Evolutionary conservation across 2,113 vertebrate genomes (phyloP), one percentile per base, ranked within the genome.

Genomic region (Corydoras sp.): DNA sequence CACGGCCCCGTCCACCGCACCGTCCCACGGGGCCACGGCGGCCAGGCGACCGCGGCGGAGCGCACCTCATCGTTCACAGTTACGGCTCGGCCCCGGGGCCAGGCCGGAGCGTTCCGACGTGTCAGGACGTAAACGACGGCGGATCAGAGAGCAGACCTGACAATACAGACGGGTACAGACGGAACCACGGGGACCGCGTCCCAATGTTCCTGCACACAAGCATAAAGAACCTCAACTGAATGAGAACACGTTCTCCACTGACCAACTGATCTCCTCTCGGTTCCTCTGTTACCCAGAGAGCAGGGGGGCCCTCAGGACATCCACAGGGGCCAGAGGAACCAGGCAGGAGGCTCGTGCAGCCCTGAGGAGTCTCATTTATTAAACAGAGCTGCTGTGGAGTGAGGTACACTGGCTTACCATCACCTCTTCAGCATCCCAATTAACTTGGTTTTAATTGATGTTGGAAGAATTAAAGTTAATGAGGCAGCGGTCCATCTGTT

Each of bases 381-480:
- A 85, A 70, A 65, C 54, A 58, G 74, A 75, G 72, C 60, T 6
- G 71, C 65, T 78, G 84, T 80, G 48, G 58, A 81, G 85, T 83
- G 84, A 76, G 5, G 48, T 5, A 1, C 2, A 61, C 76, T 83
- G 74, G 74, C 80, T 82, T 69, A 71, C 83, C 78, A 76, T 85
- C 88, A 86, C 86, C 86, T 87, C 84, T 64, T 68, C 74, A 24
- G 84, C 84, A 82, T 86, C 83, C 83, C 83, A 86, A 86, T 89
- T 84, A 85, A 84, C 85, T 84, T 74, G 31, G 73, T 53, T 81
- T 81, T 90, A 87, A 90, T 85, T 89, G 87, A 87, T 87, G 86
- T 80, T 80, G 71, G 85, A 83, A 81, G 79, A 83, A 86, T 86
- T 85, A 86, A 86, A 90, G 85, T 86, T 88, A 90, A 90, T 88